These are phyloP conservation scores for Pegoplata infirma DNA, from an alignment of 2,888 invertebrate species.

Conservation along the genomic window DNA sequence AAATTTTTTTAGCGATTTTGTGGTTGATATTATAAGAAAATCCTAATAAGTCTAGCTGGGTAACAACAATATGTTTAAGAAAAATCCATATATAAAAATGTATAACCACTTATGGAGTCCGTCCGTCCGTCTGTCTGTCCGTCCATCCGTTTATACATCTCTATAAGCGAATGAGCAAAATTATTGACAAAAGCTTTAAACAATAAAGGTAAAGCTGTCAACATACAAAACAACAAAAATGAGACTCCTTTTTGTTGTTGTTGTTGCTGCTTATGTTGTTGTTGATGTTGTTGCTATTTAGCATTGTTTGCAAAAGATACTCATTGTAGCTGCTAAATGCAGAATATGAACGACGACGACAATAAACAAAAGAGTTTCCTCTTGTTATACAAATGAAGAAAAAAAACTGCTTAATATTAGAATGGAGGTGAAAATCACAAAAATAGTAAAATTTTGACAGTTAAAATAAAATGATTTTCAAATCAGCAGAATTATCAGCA, in stretches of 20 bases:
- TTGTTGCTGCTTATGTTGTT: slow-evolving; percentile 17
- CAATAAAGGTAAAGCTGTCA: slow-evolving; percentile 41
- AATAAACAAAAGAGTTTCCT: slow-evolving; percentile 57
- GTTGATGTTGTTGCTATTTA: slow-evolving; percentile 22
- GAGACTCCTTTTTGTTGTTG: slow-evolving; percentile 6
- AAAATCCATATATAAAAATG: slow-evolving; percentile 12
- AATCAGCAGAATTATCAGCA: no score
- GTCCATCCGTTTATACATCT: neutral
- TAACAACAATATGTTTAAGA: no score
- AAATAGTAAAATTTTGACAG: no score
- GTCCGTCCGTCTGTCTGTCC: neutral
- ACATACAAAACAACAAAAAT: slow-evolving; percentile 4
- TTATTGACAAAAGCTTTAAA: slow-evolving; percentile 51
- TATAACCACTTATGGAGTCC: slow-evolving; percentile 22
- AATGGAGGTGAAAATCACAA: no score
- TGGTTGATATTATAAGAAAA: no score
- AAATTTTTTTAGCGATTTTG: no score
- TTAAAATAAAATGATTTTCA: no score
- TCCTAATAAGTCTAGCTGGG: no score
- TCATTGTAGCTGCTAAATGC: slow-evolving; percentile 53
- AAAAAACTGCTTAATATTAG: no score
- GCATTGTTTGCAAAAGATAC: slow-evolving; percentile 39
- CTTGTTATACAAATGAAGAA: slow-evolving; percentile 12
- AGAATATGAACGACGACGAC: slow-evolving; percentile 37
- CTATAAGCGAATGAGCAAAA: slow-evolving; percentile 11